Percentiles rank a stretch among this genome's conserved stretches.
Evolutionary conservation across 2,113 vertebrate genomes (phyloP).

Genomic region (Haemorhous mexicanus): DNA sequence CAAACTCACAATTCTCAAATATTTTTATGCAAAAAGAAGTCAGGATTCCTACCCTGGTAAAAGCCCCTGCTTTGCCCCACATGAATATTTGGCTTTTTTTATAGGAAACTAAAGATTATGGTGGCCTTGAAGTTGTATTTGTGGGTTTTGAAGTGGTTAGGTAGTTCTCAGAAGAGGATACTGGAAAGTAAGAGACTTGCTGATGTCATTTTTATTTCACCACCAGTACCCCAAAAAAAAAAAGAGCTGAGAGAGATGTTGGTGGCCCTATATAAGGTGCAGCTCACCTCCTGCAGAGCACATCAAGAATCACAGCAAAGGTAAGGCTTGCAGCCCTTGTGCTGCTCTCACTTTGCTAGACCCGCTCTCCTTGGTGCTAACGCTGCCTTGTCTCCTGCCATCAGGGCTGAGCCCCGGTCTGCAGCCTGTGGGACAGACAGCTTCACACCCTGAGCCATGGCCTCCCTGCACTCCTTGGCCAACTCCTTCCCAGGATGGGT

Average conservation of each 20-base stretch:
- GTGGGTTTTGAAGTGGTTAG: constrained; percentile 73
- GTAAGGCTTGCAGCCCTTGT: constrained; percentile 46
- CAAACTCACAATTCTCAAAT: background rate
- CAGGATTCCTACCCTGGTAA: background rate
- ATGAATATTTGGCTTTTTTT: constrained; percentile 4
- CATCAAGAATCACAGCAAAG: constrained; percentile 39
- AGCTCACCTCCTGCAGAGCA: constrained; percentile 21
- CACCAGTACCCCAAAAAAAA: background rate
- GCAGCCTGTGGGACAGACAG: background rate
- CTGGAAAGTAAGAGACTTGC: constrained; percentile 76
- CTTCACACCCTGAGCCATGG: constrained; percentile 27
- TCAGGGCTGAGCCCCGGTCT: background rate
- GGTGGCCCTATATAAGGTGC: constrained; percentile 70
- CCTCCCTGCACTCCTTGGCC: background rate
- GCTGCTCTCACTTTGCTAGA: background rate
- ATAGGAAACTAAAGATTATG: constrained; percentile 39
- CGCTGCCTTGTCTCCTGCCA: background rate
- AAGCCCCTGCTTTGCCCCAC: background rate
- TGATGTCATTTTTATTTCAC: constrained; percentile 73
- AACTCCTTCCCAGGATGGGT: constrained; percentile 12
- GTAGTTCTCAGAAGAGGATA: constrained; percentile 74
- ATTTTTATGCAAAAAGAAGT: background rate
- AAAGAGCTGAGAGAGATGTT: constrained; percentile 9
- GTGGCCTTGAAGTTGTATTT: constrained; percentile 46
- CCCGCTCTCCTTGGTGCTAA: background rate